A percentile compares a stretch with the other conserved stretches of the same genome.
Conservation (phyloP, 2,888 invertebrate genomes). For the Mythimna pallens region DNA sequence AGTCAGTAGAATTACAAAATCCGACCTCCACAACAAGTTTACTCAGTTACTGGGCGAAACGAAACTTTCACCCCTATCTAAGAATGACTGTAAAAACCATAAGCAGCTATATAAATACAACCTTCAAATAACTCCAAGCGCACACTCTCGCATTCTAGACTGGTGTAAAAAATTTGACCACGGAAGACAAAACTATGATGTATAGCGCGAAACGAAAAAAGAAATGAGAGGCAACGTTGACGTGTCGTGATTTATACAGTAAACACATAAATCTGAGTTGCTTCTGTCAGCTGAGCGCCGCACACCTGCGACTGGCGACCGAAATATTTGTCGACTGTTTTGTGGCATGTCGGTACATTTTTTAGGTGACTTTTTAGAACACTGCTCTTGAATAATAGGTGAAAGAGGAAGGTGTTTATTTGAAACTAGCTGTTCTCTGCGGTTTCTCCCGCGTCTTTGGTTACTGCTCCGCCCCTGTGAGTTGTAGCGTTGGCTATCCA, state of each 20-base stretch:
- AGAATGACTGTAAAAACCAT: conserved; percentile 1
- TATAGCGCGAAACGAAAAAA: conserved; percentile 84
- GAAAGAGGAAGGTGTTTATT: not conserved
- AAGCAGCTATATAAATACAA: conserved; percentile 19
- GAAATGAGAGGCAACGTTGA: conserved; percentile 77
- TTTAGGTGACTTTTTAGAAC: not conserved
- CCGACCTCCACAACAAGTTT: not conserved
- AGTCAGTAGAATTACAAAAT: too few relatives aligned
- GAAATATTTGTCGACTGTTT: conserved; percentile 60
- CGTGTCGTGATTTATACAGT: conserved; percentile 89
- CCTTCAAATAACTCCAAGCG: conserved; percentile 41
- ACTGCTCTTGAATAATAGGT: not conserved
- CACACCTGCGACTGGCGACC: conserved; percentile 71
- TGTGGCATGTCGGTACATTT: conserved; percentile 5
- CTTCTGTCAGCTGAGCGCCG: conserved; percentile 80
- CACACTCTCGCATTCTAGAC: conserved; percentile 43
- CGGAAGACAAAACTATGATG: conserved; percentile 86
- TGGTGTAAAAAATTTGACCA: conserved; percentile 68
- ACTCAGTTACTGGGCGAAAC: not conserved
- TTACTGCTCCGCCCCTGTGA: too few relatives aligned
- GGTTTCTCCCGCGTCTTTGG: too few relatives aligned
- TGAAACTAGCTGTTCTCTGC: too few relatives aligned
- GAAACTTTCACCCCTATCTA: not conserved
- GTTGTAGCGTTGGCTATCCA: too few relatives aligned
- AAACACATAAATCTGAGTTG: conserved; percentile 91